These are phyloP conservation scores for Palloptera scutellata DNA, from an alignment of 2,888 invertebrate genomes.

Conservation along the genomic window DNA sequence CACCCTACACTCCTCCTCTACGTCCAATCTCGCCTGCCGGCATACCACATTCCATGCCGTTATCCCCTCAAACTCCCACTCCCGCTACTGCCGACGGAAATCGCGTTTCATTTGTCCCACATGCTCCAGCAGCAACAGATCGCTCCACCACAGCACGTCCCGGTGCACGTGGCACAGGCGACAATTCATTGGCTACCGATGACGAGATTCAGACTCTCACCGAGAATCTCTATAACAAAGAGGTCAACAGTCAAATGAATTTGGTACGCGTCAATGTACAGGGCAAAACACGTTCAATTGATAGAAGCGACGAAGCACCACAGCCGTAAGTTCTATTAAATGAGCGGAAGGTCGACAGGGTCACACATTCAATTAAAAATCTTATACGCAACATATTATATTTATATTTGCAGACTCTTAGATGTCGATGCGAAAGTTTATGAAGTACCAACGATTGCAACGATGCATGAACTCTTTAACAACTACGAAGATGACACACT, in stretches of 20 bases:
- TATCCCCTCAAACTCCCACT: constrained; percentile 17
- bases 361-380: neutral
- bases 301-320: constrained; percentile 76
- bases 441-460: constrained; percentile 73
- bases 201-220: constrained; percentile 74
- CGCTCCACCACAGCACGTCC: constrained; percentile 50
- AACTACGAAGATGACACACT: constrained; percentile 83
- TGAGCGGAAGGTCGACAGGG: neutral
- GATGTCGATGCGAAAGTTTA: constrained; percentile 70
- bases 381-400: neutral
- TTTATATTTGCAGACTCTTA: constrained; percentile 70
- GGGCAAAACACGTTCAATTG: constrained; percentile 76
- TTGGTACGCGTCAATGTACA: constrained; percentile 78
- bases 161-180: constrained; percentile 54
- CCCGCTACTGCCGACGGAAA: constrained; percentile 16
- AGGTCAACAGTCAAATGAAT: constrained; percentile 76
- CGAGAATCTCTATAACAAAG: constrained; percentile 76
- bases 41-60: constrained; percentile 26
- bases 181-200: constrained; percentile 69
- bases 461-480: constrained; percentile 78
- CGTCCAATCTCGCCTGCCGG: constrained; percentile 4
- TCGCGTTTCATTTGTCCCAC: constrained; percentile 55
- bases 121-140: constrained; percentile 36
- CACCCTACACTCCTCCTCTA: constrained; percentile 25
- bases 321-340: constrained; percentile 70